phyloP scores from a whole-genome alignment of 2,888 invertebrate species.

The Ophraella communa region DNA sequence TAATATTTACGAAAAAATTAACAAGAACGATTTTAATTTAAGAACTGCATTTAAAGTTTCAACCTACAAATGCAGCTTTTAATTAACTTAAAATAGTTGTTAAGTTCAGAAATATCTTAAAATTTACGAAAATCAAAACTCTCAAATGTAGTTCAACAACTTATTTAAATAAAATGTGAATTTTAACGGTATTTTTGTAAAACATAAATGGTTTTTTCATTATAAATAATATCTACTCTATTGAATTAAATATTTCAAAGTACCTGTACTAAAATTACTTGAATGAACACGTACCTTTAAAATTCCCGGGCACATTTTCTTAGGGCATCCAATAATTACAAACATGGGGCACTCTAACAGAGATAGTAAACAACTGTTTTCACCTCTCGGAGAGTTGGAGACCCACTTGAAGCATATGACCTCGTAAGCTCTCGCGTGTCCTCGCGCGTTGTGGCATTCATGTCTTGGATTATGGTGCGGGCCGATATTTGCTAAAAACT shows the following conservation, averaged over 20 bases:
- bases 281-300: conserved; percentile 43
- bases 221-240: background rate
- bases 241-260: background rate
- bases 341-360: conserved; percentile 48
- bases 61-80: background rate
- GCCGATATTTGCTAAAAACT: conserved; percentile 29
- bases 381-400: conserved; percentile 56
- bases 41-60: background rate
- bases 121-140: conserved; percentile 14
- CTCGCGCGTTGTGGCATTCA: conserved; percentile 50
- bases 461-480: conserved; percentile 40
- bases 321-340: conserved; percentile 44
- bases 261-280: background rate
- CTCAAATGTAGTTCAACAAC: conserved; percentile 45
- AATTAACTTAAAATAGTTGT: background rate
- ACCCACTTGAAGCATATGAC: conserved; percentile 57
- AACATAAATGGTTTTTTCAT: background rate
- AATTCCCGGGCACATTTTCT: conserved; percentile 49
- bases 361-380: conserved; percentile 58
- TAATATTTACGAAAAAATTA: too few species aligned
- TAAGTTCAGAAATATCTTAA: background rate
- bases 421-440: conserved; percentile 56
- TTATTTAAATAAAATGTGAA: conserved; percentile 39
- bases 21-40: background rate
- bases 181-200: conserved; percentile 42